Evolutionary conservation across 2,797 vertebrate genomes (phyloP).

Genomic region (Onychomys torridus): DNA sequence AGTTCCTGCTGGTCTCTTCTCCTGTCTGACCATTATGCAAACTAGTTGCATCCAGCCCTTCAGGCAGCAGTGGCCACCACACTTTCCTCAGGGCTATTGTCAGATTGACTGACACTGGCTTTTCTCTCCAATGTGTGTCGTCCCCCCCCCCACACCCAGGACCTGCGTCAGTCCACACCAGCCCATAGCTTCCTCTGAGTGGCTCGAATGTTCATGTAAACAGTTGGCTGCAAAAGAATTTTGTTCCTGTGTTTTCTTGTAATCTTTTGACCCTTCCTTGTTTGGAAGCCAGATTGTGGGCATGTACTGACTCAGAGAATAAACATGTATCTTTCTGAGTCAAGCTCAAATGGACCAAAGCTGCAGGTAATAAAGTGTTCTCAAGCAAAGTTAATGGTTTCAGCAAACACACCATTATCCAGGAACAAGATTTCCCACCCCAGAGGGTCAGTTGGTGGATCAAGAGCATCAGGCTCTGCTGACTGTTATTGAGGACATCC

Average conservation of each 20-base stretch:
- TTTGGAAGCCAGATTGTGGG: not conserved
- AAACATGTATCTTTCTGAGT: conserved; percentile 1
- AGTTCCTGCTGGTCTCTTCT: not conserved
- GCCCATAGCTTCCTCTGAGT: not conserved
- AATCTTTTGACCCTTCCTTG: not conserved
- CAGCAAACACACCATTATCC: not conserved
- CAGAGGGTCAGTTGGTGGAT: not conserved
- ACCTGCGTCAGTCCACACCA: not conserved
- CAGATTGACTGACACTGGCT: not conserved
- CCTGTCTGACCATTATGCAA: not conserved
- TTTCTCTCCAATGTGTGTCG: not conserved
- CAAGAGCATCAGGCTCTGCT: not conserved
- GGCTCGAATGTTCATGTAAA: not conserved
- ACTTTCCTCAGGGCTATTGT: not conserved
- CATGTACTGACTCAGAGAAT: not conserved
- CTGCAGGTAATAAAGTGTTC: not conserved
- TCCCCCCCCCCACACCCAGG: too few species aligned
- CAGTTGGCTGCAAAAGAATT: not conserved
- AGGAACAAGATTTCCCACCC: not conserved
- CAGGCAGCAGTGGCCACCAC: not conserved
- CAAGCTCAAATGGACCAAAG: conserved; percentile 20
- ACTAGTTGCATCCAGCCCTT: not conserved
- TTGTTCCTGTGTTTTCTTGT: not conserved
- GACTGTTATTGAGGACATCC: not conserved
- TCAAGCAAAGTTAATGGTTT: conserved; percentile 19